Evolutionary conservation across 2,888 invertebrate species (phyloP), one percentile per base, ranked within the genome.

Genomic region (Tinea semifulvella): DNA sequence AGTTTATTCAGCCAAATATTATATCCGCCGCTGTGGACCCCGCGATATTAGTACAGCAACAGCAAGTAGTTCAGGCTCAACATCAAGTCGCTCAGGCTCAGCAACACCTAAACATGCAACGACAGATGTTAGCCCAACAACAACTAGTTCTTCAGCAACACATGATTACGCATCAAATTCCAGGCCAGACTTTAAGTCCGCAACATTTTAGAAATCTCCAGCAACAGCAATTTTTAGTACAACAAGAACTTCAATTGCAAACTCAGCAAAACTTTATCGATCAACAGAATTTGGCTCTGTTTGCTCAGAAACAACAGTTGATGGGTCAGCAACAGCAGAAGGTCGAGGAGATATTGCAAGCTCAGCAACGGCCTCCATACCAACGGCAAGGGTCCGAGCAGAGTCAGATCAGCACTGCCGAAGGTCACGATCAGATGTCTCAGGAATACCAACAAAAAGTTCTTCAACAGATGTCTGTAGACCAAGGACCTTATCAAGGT

Each of bases 191-290:
- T 1, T 53, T 80, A 1, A 83, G 68, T 48, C 84, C 68, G 18
- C 80, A 72, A 38, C 77, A 69, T 45, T 66, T 75, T 11, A 60
- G 76, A 22, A 73, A 73, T 44, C 57, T 79, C 14, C 76, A 76
- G 51, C 75, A 79, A 36, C 84, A 84, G 47, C 82, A 83, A 52
- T 82, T 77, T 52, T 62, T 82, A 44, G 72, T 77, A 0, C 84
- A 83, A 45, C 82, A 83, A 52, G 82, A 82, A 51, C 56, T 73
- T 28, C 75, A 82, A 44, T 62, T 82, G 11, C 84, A 84, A 46
- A 75, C 76, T 11, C 83, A 84, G 48, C 84, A 84, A 50, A 85
- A 85, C 52, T 70, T 82, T 25, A 77, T 84, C 43, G 84, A 84
- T 52, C 85, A 84, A 52, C 82, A 83, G 55, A 81, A 79, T 43